Evolutionary conservation across 2,113 vertebrate species (phyloP).

Genomic region (Chauna torquata): DNA sequence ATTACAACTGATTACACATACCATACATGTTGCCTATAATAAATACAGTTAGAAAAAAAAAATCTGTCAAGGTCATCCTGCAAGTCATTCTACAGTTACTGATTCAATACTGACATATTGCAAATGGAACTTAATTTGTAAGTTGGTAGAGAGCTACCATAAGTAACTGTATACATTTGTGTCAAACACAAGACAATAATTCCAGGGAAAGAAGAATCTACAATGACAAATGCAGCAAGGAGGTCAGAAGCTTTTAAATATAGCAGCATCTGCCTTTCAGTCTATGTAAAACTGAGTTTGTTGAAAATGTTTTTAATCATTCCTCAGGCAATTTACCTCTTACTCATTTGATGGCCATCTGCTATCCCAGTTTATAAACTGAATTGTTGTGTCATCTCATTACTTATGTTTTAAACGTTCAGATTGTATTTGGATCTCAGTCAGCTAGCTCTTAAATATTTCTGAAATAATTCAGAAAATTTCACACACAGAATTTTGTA

Average conservation of each 20-base stretch:
- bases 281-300: not conserved
- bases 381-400: not conserved
- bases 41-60: not conserved
- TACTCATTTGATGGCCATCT: not conserved
- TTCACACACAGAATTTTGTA: not conserved
- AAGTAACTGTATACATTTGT: not conserved
- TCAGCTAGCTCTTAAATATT: not conserved
- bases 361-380: not conserved
- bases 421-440: not conserved
- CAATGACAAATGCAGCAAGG: not conserved
- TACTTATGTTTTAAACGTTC: not conserved
- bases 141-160: not conserved
- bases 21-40: not conserved
- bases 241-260: slow-evolving; percentile 7
- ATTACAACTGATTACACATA: not conserved
- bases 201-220: not conserved
- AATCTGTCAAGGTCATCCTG: not conserved
- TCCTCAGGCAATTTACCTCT: slow-evolving; percentile 4
- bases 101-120: not conserved
- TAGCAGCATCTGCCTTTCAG: not conserved
- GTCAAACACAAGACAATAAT: not conserved
- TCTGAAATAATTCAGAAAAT: not conserved
- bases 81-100: not conserved
- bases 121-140: not conserved
- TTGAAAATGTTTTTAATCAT: not conserved